Base-by-base conservation (phyloP, 2,888 invertebrate genomes). In the Poecilobothrus nobilitatus region DNA sequence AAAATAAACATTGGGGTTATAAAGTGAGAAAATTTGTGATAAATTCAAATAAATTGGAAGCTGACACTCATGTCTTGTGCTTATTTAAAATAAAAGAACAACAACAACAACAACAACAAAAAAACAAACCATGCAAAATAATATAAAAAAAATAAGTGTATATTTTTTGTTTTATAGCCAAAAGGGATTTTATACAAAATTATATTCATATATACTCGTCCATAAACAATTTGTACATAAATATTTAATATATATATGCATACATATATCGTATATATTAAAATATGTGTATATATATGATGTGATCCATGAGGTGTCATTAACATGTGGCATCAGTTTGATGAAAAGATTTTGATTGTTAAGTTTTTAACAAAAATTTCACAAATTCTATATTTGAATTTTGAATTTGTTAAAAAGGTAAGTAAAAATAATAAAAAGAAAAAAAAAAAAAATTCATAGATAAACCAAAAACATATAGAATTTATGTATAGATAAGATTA, bases 21-120 rank as follows among this genome's bases (percentile, higher is more conserved):
- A 53, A 53, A 53, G 53, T 53, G 53, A 53, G 53, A 53, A 53
- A 53, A 53, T 53, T 53, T 53, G 53, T 53, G 53, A 53, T 53
- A 53, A 53, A 53, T 53, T 53, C 53, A 53, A 53, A 53, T 53
- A 53, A 53, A 53, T 53, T 53, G 53, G 53, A 53, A 53, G 53
- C 53, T 53, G 53, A 53, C 53, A 15, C 15, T 53, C 53, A 53
- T 53, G 53, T 53, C 53, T 12, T 53, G 18, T 12, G 15, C 53
- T 53, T n/a, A 53, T 53, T 18, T 12, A 10, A 37, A 10, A 18
- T 18, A 18, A 53, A 18, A 53, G 10, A 9, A 44, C 15, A 9
- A 44, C 15, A 9, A 44, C 44, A 9, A 44, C 15, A 7, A n/a
- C n/a, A 7, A 34, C 3, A 9, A 44, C 44, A n/a, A 41, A 9